These are phyloP conservation scores for Cheiracanthium punctorium DNA, from an alignment of 2,888 invertebrate species.

Conservation along the genomic window DNA sequence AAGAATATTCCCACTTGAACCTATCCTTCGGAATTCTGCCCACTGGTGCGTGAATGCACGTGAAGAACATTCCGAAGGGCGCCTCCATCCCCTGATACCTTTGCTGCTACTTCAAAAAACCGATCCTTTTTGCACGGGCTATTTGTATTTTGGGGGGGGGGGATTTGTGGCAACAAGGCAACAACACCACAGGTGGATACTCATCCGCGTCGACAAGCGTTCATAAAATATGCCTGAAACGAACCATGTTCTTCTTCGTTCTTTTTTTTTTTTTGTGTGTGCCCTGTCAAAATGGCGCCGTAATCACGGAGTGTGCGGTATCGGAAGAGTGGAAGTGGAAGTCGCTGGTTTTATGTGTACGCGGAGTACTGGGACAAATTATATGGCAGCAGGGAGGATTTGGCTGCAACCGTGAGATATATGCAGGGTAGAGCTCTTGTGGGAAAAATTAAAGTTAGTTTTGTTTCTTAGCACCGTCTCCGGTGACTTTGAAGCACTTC, in stretches of 20 bases:
- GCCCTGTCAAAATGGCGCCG: not conserved
- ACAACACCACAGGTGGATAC: not conserved
- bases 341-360: not conserved
- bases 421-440: too few species aligned
- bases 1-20: too few species aligned
- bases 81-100: not conserved
- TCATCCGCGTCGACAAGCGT: not conserved
- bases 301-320: not conserved
- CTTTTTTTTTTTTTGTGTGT: too few species aligned
- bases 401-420: too few species aligned
- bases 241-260: not conserved
- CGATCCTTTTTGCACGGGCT: not conserved
- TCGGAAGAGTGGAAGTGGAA: not conserved
- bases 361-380: too few species aligned
- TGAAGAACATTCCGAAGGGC: not conserved
- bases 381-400: too few species aligned
- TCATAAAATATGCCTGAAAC: not conserved
- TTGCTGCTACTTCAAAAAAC: too few species aligned
- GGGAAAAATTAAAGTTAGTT: too few species aligned
- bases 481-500: too few species aligned
- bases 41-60: not conserved
- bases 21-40: not conserved
- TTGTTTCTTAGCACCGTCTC: too few species aligned
- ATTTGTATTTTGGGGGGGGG: not conserved
- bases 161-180: not conserved